phyloP scores from a whole-genome alignment of 2,113 vertebrate species.

The Amazona guildingii region DNA sequence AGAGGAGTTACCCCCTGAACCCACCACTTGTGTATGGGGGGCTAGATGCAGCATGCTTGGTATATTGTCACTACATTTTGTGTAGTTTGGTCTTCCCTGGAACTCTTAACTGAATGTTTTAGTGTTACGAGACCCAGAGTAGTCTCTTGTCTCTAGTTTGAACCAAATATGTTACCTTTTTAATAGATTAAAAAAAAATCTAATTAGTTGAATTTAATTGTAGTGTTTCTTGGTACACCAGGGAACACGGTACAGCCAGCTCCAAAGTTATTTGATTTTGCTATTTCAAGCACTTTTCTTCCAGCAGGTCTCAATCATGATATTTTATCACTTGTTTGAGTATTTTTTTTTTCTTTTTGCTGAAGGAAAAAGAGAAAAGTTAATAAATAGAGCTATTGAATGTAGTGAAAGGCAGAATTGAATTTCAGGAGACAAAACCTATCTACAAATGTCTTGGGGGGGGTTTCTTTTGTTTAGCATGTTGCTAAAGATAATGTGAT shows the following conservation, averaged over 20 bases:
- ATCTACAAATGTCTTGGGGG: not conserved
- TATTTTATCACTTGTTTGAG: not conserved
- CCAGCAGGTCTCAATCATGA: not conserved
- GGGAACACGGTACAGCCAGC: not conserved
- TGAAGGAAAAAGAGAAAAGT: not conserved
- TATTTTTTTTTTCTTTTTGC: not conserved
- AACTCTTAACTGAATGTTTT: not conserved
- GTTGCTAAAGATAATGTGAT: not conserved
- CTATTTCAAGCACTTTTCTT: not conserved
- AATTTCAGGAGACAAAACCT: not conserved
- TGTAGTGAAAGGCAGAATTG: not conserved
- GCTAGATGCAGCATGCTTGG: not conserved
- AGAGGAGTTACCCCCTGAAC: not conserved
- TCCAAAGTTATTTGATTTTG: not conserved
- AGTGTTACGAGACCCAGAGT: not conserved
- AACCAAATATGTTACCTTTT: not conserved
- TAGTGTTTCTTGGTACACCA: rapidly evolving
- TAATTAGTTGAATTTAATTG: not conserved
- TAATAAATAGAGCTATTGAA: not conserved
- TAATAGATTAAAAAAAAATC: not conserved
- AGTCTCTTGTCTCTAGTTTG: not conserved
- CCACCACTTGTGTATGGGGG: no score
- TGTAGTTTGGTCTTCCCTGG: not conserved
- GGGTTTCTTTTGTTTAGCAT: not conserved
- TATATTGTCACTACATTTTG: not conserved